Percentiles rank a stretch among this genome's conserved stretches.
Conservation (phyloP, 1,140 invertebrate genomes). For the Cephus cinctus region DNA sequence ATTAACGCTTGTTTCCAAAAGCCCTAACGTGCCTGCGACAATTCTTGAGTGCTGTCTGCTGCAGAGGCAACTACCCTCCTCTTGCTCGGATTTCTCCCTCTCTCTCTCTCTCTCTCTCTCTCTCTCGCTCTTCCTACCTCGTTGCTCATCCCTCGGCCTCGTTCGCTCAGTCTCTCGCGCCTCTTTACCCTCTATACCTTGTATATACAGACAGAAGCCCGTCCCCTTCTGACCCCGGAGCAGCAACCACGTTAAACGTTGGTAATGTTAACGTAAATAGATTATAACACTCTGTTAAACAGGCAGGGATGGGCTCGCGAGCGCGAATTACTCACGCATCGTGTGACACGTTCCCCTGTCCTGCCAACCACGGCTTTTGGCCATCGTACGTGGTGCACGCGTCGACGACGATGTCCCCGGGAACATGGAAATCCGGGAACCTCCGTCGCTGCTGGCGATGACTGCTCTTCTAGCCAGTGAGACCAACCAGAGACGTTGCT, state of each 20-base stretch:
- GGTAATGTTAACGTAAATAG: conserved; percentile 60
- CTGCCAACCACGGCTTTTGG: conserved; percentile 52
- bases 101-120: conserved; percentile 19
- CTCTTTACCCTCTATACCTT: no score
- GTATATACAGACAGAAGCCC: no score
- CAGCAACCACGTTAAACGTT: conserved; percentile 56
- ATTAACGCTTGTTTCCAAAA: conserved; percentile 56
- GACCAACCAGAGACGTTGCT: no score
- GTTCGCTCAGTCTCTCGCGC: neutral
- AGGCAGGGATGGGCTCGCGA: conserved; percentile 50
- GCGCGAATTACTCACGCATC: conserved; percentile 56
- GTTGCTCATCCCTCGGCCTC: conserved; percentile 19
- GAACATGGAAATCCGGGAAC: no score
- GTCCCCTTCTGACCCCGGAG: conserved; percentile 36
- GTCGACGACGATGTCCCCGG: conserved; percentile 41
- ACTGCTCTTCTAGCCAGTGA: no score
- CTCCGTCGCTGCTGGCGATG: no score
- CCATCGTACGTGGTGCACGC: conserved; percentile 42
- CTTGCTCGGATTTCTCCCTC: conserved; percentile 20
- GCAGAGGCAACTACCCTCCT: conserved; percentile 34
- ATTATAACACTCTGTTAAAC: conserved; percentile 60
- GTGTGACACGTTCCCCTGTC: conserved; percentile 56
- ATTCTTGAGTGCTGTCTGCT: conserved; percentile 57
- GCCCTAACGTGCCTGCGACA: conserved; percentile 55
- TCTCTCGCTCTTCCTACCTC: conserved; percentile 18